Evolutionary conservation across 1,140 invertebrate genomes (phyloP).

Genomic region (Zophobas morio): DNA sequence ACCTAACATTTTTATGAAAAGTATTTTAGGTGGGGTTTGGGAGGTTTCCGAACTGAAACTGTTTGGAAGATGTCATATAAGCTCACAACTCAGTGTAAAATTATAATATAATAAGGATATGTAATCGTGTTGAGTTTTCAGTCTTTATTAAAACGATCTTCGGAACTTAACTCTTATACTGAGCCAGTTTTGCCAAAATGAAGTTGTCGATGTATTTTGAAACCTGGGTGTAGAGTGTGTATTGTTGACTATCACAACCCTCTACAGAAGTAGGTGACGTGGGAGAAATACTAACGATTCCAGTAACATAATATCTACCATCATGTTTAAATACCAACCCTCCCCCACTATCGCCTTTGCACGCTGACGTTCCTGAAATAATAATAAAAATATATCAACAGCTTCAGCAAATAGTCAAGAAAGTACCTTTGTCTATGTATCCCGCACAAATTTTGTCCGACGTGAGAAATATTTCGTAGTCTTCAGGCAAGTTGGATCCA

Average conservation of each 20-base stretch:
- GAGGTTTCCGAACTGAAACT: too few relatives aligned
- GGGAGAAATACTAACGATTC: constrained; percentile 38
- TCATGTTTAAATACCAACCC: constrained; percentile 2
- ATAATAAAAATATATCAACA: not conserved
- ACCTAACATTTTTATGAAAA: too few relatives aligned
- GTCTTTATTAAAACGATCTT: too few relatives aligned
- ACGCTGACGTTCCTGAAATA: constrained; percentile 7
- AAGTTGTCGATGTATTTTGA: not conserved
- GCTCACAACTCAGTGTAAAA: too few relatives aligned
- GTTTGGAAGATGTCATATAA: too few relatives aligned
- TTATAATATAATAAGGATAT: too few relatives aligned
- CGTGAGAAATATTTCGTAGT: constrained; percentile 8
- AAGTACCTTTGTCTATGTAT: constrained; percentile 9
- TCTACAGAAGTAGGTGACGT: not conserved
- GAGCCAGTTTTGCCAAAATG: constrained; percentile 3
- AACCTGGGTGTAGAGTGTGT: constrained; percentile 25
- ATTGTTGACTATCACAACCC: constrained; percentile 3
- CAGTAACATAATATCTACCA: constrained; percentile 22
- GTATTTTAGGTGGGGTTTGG: too few relatives aligned
- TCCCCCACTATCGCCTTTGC: constrained; percentile 15
- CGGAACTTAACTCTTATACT: too few relatives aligned
- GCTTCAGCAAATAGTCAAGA: not conserved
- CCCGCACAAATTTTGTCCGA: constrained; percentile 28
- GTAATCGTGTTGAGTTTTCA: too few relatives aligned
- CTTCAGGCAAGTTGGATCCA: constrained; percentile 3